Base-by-base conservation (phyloP, 2,797 vertebrate genomes). In the Chanos chanos region DNA sequence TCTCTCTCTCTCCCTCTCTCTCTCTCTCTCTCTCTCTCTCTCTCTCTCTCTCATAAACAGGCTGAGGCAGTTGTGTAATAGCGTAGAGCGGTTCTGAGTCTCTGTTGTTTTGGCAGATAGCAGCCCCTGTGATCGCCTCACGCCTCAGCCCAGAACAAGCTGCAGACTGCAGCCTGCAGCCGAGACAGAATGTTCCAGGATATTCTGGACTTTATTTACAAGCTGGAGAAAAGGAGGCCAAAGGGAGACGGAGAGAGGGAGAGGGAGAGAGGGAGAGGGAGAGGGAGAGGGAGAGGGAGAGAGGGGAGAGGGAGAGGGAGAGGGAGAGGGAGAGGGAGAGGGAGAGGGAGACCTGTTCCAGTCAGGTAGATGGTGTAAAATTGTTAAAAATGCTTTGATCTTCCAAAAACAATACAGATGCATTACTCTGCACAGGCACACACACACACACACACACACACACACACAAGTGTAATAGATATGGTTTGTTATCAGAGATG, bases 161-260 rank as follows among this genome's bases (percentile, higher is more conserved):
- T n/a, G 1, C 15, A 40, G 47, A 19, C 45, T 48, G 49, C 13
- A 27, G 59, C 31, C 24, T 51, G 34, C 65, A 61, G 37, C n/a
- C n/a, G 36, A 76, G 61, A 73, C 74, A 76, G 64, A 71, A 73
- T 52, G 70, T 79, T 77, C 79, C 59, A 55, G 63, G 58, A 68
- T 76, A 68, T 69, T 70, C 61, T 73, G 75, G 63, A 75, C 67
- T 69, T 74, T 78, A 78, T 75, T 71, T 70, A 66, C 66, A 57
- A 63, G 68, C 44, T 28, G 7, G 12, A 22, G 36, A 37, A 30
- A 30, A 44, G n/a, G n/a, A n/a, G n/a, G 33, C 43, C 19, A 5
- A n/a, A 41, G 57, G 40, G 19, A 16, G 41, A 34, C 25, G 41
- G 33, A 40, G 40, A 39, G 22, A 37, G 13, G 48, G 18, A 31